Conservation (phyloP, 2,113 vertebrate species). For the Hippocampus mohnikei region DNA sequence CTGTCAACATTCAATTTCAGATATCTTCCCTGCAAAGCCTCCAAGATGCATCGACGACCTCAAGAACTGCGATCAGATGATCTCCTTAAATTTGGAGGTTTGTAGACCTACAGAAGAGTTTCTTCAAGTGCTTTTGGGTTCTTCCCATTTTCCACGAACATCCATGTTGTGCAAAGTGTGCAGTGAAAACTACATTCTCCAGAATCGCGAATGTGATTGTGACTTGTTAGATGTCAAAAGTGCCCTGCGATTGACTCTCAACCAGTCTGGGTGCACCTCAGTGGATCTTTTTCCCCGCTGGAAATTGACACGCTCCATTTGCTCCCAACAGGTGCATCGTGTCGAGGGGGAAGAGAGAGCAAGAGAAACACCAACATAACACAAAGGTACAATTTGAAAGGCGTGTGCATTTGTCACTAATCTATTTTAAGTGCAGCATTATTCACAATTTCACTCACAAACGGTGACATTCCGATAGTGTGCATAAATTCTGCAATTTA, state of each 20-base stretch:
- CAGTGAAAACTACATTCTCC: too few species aligned
- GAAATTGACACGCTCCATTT: background rate
- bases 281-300: too few species aligned
- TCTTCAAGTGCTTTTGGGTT: background rate
- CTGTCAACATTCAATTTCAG: background rate
- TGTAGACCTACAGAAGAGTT: background rate
- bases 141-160: too few species aligned
- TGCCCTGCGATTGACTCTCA: background rate
- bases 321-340: conserved; percentile 61
- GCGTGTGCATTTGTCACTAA: conserved; percentile 11
- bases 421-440: background rate
- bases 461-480: background rate
- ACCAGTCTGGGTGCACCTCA: background rate
- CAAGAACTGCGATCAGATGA: background rate
- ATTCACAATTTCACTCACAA: background rate
- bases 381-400: conserved; percentile 53
- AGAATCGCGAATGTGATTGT: too few species aligned
- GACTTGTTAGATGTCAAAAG: too few species aligned
- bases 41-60: background rate
- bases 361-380: conserved; percentile 16
- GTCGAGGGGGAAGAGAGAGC: conserved; percentile 65
- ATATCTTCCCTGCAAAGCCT: background rate
- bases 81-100: background rate
- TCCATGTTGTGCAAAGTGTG: too few species aligned
- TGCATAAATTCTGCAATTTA: background rate